Percentiles rank a stretch among this genome's conserved stretches.
phyloP scores from a whole-genome alignment of 2,888 invertebrate genomes.

The Lumbricus terrestris region DNA sequence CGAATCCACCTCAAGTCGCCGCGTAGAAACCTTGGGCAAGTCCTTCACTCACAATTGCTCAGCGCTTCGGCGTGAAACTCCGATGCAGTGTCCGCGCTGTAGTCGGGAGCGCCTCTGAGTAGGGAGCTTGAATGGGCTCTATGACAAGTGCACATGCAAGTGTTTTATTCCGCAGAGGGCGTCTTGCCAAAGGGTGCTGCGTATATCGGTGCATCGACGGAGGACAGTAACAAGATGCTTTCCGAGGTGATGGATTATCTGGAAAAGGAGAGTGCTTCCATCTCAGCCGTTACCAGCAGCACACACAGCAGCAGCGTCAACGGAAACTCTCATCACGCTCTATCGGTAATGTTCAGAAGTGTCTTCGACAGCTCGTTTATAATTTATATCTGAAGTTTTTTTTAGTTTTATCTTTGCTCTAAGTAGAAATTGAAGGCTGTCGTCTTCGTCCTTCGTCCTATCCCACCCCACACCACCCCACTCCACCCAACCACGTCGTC shows the following conservation, averaged over 20 bases:
- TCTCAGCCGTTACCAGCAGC: neutral
- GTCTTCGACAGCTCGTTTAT: neutral
- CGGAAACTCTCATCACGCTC: neutral
- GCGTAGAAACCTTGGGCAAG: no score
- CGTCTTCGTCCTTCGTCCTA: neutral
- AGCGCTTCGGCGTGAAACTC: no score
- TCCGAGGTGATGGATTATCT: slow-evolving; percentile 40
- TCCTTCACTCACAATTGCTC: no score
- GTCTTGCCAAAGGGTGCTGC: slow-evolving; percentile 76
- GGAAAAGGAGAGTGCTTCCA: neutral
- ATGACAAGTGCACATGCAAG: no score
- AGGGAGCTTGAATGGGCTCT: no score
- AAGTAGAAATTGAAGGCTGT: neutral
- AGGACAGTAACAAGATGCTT: slow-evolving; percentile 53
- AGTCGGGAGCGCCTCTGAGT: no score
- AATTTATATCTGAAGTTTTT: neutral
- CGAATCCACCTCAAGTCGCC: no score
- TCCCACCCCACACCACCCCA: no score
- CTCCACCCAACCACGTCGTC: no score
- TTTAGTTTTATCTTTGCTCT: neutral
- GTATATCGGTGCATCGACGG: slow-evolving; percentile 66
- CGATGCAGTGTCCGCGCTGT: no score
- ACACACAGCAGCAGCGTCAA: no score
- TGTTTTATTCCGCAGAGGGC: slow-evolving; percentile 68
- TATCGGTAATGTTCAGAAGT: neutral